A percentile compares a stretch with the other conserved stretches of the same genome.
These are phyloP conservation scores for Actinia tenebrosa DNA, from an alignment of 64 coral and sea anemone species.

Conservation along the genomic window DNA sequence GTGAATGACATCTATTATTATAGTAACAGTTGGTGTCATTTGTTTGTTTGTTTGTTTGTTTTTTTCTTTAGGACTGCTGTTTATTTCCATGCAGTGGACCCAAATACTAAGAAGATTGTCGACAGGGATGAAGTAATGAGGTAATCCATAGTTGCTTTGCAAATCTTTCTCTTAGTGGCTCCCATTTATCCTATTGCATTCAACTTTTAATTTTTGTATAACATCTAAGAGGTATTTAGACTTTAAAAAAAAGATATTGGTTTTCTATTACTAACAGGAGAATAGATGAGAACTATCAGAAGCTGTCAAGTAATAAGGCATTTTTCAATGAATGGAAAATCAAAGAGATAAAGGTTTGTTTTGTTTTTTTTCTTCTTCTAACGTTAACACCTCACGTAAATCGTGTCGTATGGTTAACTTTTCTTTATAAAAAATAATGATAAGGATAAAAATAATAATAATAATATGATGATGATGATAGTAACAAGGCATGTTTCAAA, in stretches of 20 bases:
- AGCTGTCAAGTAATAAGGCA: neutral
- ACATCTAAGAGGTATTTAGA: neutral
- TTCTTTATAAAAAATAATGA: too few relatives aligned
- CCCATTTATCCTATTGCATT: too few relatives aligned
- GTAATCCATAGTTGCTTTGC: conserved; percentile 18
- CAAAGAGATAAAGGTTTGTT: conserved; percentile 66
- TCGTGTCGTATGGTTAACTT: too few relatives aligned
- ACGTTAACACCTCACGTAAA: too few relatives aligned
- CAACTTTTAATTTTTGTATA: neutral
- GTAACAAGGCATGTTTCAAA: too few relatives aligned
- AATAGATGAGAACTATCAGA: conserved; percentile 74
- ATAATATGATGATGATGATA: too few relatives aligned
- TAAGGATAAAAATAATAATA: too few relatives aligned
- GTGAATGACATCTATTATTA: too few relatives aligned
- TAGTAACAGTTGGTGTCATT: too few relatives aligned
- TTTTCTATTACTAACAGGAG: conserved; percentile 22
- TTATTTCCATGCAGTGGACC: conserved; percentile 86
- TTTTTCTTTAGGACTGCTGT: conserved; percentile 47
- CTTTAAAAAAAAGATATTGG: neutral
- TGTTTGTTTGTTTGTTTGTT: neutral
- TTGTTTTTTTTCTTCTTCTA: neutral
- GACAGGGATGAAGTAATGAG: conserved; percentile 73
- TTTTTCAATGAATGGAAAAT: conserved; percentile 88
- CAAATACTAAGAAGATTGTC: conserved; percentile 81
- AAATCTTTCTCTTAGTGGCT: too few relatives aligned